Conservation (phyloP, 2,888 invertebrate species). For the Parnassius smintheus region DNA sequence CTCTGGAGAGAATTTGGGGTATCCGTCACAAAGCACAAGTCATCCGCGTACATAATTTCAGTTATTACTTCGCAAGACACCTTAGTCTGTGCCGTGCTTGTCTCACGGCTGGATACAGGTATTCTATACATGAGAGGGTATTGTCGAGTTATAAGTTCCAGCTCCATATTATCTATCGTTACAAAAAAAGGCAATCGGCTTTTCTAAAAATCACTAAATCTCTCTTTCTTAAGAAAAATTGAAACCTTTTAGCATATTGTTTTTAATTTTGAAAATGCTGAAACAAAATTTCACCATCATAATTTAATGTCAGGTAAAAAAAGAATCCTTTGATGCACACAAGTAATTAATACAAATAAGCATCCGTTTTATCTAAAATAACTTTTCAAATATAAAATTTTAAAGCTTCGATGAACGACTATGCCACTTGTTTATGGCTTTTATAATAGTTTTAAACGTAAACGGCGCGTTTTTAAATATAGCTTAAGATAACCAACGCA, state of each 20-base stretch:
- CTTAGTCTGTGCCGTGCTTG: no score
- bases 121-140: no score
- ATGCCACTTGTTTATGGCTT: constrained; percentile 63
- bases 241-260: background rate
- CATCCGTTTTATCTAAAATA: constrained; percentile 49
- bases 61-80: no score
- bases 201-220: no score
- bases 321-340: constrained; percentile 50
- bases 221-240: background rate
- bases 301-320: constrained; percentile 32
- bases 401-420: constrained; percentile 61
- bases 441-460: constrained; percentile 65
- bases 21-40: no score
- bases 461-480: constrained; percentile 54
- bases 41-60: no score
- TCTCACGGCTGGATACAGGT: no score
- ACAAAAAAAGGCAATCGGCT: no score
- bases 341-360: constrained; percentile 72
- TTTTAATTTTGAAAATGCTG: background rate
- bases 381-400: constrained; percentile 58
- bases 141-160: no score
- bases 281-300: constrained; percentile 18
- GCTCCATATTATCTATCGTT: no score
- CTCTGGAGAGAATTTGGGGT: no score
- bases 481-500: constrained; percentile 40